These are phyloP conservation scores for Galeopterus variegatus DNA, from an alignment of 2,113 vertebrate species.

Conservation along the genomic window DNA sequence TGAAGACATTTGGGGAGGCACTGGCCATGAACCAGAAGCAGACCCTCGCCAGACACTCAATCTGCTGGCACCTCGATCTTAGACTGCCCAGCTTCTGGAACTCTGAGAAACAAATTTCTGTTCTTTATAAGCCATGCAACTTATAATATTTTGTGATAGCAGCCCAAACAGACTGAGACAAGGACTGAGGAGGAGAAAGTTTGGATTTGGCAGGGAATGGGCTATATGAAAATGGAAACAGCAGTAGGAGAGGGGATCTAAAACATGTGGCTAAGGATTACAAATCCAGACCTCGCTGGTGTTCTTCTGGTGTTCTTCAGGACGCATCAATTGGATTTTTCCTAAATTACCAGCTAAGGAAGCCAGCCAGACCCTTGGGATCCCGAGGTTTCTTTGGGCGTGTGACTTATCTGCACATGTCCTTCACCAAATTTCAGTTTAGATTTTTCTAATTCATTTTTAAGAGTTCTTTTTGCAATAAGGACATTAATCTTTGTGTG, in stretches of 20 bases:
- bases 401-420: too few relatives aligned
- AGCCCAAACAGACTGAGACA: neutral
- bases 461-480: too few relatives aligned
- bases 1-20: neutral
- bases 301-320: neutral
- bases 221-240: neutral
- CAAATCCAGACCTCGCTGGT: fast-evolving
- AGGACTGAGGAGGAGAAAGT: neutral
- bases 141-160: neutral
- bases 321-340: neutral
- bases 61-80: neutral
- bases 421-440: too few relatives aligned
- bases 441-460: too few relatives aligned
- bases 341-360: too few relatives aligned
- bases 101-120: neutral
- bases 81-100: neutral
- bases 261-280: neutral
- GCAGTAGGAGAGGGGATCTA: fast-evolving
- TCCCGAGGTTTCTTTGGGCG: too few relatives aligned
- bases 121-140: neutral
- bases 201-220: neutral
- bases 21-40: neutral
- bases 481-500: too few relatives aligned
- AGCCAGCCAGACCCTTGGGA: too few relatives aligned
- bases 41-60: neutral